Base-by-base conservation (phyloP, 2,888 invertebrate genomes). In the Tetragonisca angustula region DNA sequence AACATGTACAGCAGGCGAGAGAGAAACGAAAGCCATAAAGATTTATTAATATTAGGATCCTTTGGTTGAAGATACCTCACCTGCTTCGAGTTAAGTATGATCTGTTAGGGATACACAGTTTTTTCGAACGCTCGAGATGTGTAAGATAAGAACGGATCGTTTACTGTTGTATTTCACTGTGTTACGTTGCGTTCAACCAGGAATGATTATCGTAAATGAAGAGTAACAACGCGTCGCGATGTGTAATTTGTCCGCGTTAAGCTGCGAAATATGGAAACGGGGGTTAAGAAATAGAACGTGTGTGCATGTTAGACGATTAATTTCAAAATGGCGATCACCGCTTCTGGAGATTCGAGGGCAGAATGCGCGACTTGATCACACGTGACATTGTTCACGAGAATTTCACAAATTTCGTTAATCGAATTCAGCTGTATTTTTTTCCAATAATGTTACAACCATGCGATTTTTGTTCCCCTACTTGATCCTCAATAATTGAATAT, bases 41-140 rank as follows among this genome's bases (percentile, higher is more conserved):
- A 52, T 69, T 52, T 69, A 69, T 69, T 52, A 32, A 52, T 27
- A 21, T 69, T 69, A 32, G 21, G 21, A 52, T 69, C 3, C 11
- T 43, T 9, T 43, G 43, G 43, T 21, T 13, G n/a, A 15, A 9
- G 56, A 36, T 24, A 43, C 43, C 15, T 43, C 59, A 71, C 71
- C 71, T 71, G 68, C 68, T 19, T 65, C 36, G 27, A 27, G n/a
- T 21, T 15, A n/a, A 54, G 32, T 6, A n/a, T 21, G 32, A 54
- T 69, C 32, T 69, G 27, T 54, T 69, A 54, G 4, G 52, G 24
- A 69, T 27, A 52, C 13, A n/a, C 13, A n/a, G 13, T 27, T 27
- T 32, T 54, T 21, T 54, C 19, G 24, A 75, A 36, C 19, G 36
- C 27, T 11, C 32, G 32, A 50, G 49, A 36, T 36, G 50, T 49